These are phyloP conservation scores for Pampus argenteus DNA, from an alignment of 2,797 vertebrate species.

Conservation along the genomic window DNA sequence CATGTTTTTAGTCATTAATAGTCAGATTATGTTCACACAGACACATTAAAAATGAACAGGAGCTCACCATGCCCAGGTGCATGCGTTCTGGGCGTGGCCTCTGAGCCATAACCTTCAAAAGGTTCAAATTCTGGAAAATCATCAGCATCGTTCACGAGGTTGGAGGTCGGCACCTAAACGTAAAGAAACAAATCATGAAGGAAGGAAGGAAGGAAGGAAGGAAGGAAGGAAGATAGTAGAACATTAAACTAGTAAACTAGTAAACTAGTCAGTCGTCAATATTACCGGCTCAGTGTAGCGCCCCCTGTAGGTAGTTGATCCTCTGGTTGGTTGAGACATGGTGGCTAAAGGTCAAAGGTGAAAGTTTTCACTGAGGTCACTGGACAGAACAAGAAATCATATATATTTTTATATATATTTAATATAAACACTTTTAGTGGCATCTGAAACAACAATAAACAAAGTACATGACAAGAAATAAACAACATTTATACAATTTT, in stretches of 20 bases:
- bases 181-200: accelerated
- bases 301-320: not conserved
- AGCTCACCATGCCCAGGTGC: not conserved
- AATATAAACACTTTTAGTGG: no score
- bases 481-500: no score
- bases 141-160: slow-evolving; percentile 72
- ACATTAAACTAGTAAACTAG: no score
- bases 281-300: slow-evolving; percentile 12
- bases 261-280: no score
- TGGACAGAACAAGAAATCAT: not conserved
- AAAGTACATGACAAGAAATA: no score
- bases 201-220: not conserved
- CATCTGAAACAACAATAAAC: not conserved
- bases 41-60: no score
- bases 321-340: not conserved
- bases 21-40: no score
- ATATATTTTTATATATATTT: no score
- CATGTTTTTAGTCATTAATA: no score
- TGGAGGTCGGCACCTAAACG: slow-evolving; percentile 39
- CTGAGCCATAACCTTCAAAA: slow-evolving; percentile 28
- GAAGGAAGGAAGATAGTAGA: not conserved
- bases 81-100: slow-evolving; percentile 71
- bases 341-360: not conserved
- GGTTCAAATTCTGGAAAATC: slow-evolving; percentile 77
- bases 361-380: not conserved